Base-by-base conservation (phyloP, 35 echinoderm and acorn worm species). In the Apostichopus parvimensis region DNA sequence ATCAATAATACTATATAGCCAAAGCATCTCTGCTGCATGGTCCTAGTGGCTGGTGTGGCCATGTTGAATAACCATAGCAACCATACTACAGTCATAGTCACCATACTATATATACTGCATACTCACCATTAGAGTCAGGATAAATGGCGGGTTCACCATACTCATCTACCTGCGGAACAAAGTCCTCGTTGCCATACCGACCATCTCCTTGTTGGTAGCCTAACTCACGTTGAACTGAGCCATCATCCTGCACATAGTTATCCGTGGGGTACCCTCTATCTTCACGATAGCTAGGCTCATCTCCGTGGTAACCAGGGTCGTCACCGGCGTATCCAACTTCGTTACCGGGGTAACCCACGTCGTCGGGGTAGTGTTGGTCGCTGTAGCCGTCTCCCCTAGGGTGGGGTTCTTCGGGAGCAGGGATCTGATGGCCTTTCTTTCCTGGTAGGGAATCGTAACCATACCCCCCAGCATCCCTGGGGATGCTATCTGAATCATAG, bases 401-500 rank as follows among this genome's bases (percentile, higher is more conserved):
- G 55, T 57, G 11, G 10, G 54, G 28, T 52, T 87, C 84, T 20
- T 66, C 55, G 0, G 54, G 84, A 15, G 84, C 55, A 7, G 89
- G 73, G 21, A 66, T 64, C 18, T 88, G 57, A 2, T 54, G 60
- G 0, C 8, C 86, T 17, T 26, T 88, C 8, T 88, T 64, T 66
- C 86, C 8, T 23, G 86, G 64, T 9, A 88, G 28, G 73, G 89
- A 59, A 53, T 91, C 89, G 28, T 78, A 79, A 4, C 84, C 84
- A 62, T 87, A 87, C 21, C 86, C 86, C 4, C 34, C 58, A 3
- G 64, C 21, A 59, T 91, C 89, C 54, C 73, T 72, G 73, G 52
- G 71, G 54, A 91, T 12, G 53, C 73, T 91, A 18, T 91, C 89
- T 10, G 89, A 91, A 17, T 91, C 89, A 52, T 91, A 91, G 5